Percentiles rank a stretch among this genome's conserved stretches.
Conservation (phyloP, 2,113 vertebrate genomes). For the Hydrochoerus hydrochaeris region DNA sequence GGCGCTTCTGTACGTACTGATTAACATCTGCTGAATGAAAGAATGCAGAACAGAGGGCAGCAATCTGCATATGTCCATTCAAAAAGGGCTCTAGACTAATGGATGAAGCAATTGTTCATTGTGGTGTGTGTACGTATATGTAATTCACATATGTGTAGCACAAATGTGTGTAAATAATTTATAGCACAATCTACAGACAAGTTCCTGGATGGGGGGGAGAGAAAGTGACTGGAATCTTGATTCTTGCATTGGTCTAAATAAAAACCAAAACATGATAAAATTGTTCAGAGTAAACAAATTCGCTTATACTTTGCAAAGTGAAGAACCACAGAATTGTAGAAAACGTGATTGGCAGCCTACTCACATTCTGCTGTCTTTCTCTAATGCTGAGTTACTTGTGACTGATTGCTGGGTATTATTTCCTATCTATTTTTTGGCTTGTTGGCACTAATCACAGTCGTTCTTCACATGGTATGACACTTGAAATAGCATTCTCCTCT, state of each 20-base stretch:
- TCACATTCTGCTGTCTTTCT: background rate
- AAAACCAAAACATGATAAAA: background rate
- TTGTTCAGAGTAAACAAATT: constrained; percentile 22
- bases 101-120: background rate
- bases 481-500: constrained; percentile 22
- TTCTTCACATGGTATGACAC: constrained; percentile 8
- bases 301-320: background rate
- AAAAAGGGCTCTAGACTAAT: background rate
- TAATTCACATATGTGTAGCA: background rate
- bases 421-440: constrained; percentile 11
- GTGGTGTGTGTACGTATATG: background rate
- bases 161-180: background rate
- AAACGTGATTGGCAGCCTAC: background rate
- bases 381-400: background rate
- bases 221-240: background rate
- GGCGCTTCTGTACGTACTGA: background rate
- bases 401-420: background rate
- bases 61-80: background rate
- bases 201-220: background rate
- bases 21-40: background rate
- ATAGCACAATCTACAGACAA: background rate
- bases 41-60: background rate
- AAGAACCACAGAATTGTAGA: background rate
- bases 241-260: background rate
- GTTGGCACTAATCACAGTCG: constrained; percentile 3